Evolutionary conservation across 2,113 vertebrate genomes (phyloP).

Genomic region (Tangachromis dhanisi): DNA sequence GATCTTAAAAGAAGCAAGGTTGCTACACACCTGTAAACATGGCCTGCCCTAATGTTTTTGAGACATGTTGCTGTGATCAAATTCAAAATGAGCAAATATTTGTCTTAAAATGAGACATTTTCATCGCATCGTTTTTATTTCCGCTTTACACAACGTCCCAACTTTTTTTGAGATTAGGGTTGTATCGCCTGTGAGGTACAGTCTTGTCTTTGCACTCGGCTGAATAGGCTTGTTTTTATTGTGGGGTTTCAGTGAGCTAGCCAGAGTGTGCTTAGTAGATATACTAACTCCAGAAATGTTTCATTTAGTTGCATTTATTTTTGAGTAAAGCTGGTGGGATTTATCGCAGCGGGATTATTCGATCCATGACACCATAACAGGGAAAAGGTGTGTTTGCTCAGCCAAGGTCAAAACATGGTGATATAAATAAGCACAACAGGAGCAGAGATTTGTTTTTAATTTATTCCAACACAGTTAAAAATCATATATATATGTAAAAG

Average conservation of each 20-base stretch:
- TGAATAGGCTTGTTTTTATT: background rate
- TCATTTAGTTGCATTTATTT: background rate
- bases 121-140: background rate
- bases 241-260: background rate
- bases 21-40: background rate
- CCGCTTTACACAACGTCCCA: background rate
- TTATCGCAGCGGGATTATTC: background rate
- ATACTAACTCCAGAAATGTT: background rate
- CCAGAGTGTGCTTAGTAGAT: background rate
- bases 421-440: background rate
- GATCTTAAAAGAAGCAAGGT: background rate
- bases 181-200: background rate
- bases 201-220: background rate
- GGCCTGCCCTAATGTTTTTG: background rate
- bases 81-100: background rate
- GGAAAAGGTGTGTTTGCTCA: background rate
- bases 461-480: conserved; percentile 2
- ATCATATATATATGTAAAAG: background rate
- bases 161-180: background rate
- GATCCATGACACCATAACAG: background rate
- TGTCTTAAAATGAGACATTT: background rate
- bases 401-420: background rate
- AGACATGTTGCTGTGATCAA: background rate
- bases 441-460: background rate
- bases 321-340: background rate